Conservation (phyloP, 2,797 vertebrate species). For the Hydrophis major region DNA sequence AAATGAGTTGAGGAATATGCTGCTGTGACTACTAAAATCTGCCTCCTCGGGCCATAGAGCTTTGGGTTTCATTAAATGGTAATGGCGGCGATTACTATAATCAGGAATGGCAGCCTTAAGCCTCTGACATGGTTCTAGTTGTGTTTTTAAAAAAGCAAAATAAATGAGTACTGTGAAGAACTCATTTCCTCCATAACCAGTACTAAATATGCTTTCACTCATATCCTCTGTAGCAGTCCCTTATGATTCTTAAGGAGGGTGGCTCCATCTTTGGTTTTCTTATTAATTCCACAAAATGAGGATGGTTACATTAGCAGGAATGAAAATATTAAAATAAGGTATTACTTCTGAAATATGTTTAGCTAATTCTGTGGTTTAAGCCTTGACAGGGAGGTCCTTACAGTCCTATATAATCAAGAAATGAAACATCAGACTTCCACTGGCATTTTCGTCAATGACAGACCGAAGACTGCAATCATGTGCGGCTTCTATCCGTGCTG, state of each 20-base stretch:
- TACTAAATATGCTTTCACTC: neutral
- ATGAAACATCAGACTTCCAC: neutral
- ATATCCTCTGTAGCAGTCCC: conserved; percentile 1
- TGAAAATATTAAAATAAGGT: conserved; percentile 49
- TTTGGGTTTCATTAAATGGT: neutral
- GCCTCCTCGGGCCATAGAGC: neutral
- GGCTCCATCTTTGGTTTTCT: conserved; percentile 33
- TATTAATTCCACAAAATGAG: conserved; percentile 25
- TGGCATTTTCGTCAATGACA: too few species aligned
- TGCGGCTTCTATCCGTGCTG: too few species aligned
- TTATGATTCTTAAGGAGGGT: conserved; percentile 27
- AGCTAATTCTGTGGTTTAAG: conserved; percentile 41
- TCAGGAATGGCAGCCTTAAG: neutral
- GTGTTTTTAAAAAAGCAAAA: neutral
- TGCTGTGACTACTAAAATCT: neutral
- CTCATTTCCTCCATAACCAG: neutral
- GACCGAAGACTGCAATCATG: too few species aligned
- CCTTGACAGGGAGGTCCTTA: conserved; percentile 42
- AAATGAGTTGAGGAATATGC: neutral
- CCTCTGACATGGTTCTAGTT: neutral
- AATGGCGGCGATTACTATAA: neutral
- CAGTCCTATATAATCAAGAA: conserved; percentile 30
- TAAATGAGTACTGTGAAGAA: conserved; percentile 4
- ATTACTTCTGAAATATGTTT: conserved; percentile 36
- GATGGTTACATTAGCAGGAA: conserved; percentile 38